Base-by-base conservation (phyloP, 2,113 vertebrate species). In the Cyprinodon tularosa region DNA sequence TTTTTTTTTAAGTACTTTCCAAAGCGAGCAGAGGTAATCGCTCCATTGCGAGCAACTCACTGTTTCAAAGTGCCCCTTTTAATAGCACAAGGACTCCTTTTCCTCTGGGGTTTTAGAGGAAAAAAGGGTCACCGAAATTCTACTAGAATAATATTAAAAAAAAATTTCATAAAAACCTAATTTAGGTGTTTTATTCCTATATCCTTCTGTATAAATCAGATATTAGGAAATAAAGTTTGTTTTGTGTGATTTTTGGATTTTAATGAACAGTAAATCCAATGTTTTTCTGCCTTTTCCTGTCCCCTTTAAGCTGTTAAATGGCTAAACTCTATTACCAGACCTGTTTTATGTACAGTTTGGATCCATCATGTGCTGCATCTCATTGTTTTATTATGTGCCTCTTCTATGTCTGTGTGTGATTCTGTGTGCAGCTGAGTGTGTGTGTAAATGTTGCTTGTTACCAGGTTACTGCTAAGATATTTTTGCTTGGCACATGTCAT, bases 71-170 rank as follows among this genome's bases (percentile, higher is more conserved):
- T 93, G 85, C 87, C 92, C 89, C 89, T 90, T 89, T 94, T 95
- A 92, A 90, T 93, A 93, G 93, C 92, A 94, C 94, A 94, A 94
- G 92, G 93, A 91, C 92, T 93, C 80, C 61, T 92, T 92, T 93
- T 93, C 92, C 93, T 93, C 86, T 92, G 92, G 93, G 93, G 80
- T 92, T 93, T 91, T 82, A 86, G 84, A 82, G 88, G 85, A 90
- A 90, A 89, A 93, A 91, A 92, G 92, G 86, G 86, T 92, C 86
- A 88, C 81, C 82, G 60, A 76, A 82, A 82, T 90, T 86, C 75
- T 83, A 85, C 84, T 88, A 74, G 83, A 71, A 80, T 89, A 74
- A 81, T 79, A 74, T 74, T 87, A 84, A 88, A 91, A 80, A 90
- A 88, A 84, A 65, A 63, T 68, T 81, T 83, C 72, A 83, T 71